Percentiles rank a stretch among this genome's conserved stretches.
Conservation (phyloP, 2,113 vertebrate genomes). For the Monarcha castaneiventris region DNA sequence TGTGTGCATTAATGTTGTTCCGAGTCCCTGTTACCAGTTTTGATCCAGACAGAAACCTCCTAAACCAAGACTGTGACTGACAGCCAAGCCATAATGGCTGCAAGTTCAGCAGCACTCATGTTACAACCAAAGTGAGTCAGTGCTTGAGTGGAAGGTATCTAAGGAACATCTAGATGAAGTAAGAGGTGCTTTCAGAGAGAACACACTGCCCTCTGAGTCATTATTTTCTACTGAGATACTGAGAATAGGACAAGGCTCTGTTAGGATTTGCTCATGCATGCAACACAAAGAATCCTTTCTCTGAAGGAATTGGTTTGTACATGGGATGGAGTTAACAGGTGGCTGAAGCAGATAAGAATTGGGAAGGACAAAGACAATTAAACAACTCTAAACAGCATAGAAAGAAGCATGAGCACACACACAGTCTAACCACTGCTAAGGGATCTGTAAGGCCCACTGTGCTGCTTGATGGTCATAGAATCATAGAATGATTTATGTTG, state of each 20-base stretch:
- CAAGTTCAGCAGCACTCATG: not conserved
- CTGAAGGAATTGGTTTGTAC: not conserved
- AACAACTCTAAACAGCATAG: conserved; percentile 8
- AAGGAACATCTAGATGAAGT: not conserved
- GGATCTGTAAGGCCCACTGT: not conserved
- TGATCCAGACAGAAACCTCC: not conserved
- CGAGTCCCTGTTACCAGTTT: not conserved
- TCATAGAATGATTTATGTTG: not conserved
- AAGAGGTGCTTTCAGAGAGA: conserved; percentile 18
- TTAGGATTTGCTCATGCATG: not conserved
- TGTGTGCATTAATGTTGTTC: not conserved
- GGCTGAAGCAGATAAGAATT: conserved; percentile 19
- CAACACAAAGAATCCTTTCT: not conserved
- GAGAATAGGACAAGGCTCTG: not conserved
- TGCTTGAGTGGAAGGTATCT: not conserved
- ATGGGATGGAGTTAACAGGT: not conserved
- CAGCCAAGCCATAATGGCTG: not conserved
- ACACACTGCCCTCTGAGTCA: not conserved
- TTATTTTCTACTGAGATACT: not conserved
- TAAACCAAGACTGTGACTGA: not conserved
- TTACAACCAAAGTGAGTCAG: not conserved
- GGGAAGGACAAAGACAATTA: conserved; percentile 15
- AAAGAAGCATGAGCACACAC: conserved; percentile 19
- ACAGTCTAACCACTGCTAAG: not conserved
- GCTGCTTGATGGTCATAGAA: not conserved